Base-by-base conservation (phyloP, 2,888 invertebrate species). In the Stramonita haemastoma region DNA sequence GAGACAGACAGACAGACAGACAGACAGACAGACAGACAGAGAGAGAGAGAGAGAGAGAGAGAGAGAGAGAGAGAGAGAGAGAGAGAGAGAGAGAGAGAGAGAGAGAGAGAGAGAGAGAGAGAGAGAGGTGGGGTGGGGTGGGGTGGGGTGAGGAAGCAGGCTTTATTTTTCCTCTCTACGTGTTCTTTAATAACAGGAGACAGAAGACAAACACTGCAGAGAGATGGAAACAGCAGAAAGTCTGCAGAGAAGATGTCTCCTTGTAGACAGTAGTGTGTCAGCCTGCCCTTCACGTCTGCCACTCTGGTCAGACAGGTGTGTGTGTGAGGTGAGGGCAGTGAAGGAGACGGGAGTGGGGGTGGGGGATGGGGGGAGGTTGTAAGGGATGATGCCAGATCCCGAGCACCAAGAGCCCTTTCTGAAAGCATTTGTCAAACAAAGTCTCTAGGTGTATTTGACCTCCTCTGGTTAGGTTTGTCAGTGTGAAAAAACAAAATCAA, bases 11-110 rank as follows among this genome's bases (percentile, higher is more conserved):
- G 56, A 85, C 26, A 85, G 85, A 83, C 26, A 26, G 85, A 85
- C 26, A 56, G 85, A 85, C 26, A 56, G 60, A 60, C 19, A 29
- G 32, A 36, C 29, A 46, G 83, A 46, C 19, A 46, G 83, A 46
- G 36, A 84, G 83, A 83, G 83, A 84, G 83, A 84, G 36, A 84
- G 83, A 84, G 83, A 56, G 83, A 56, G 83, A 84, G 83, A 56
- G 83, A 84, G 83, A 60, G 86, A 79, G 79, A 77, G 77, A 77
- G 77, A 77, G 77, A 77, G 79, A 5, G 79, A 34, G 79, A 29
- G 79, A 29, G 34, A 29, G 79, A 77, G 77, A 29, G 77, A 73
- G 73, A 73, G 73, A 73, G 73, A 73, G 73, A 73, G 73, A 73
- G 73, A 73, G 73, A 73, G 11, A 34, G n/a, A 32, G n/a, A 79